Percentiles rank a stretch among this genome's conserved stretches.
phyloP scores from a whole-genome alignment of 2,888 invertebrate genomes.

The Pardosa pseudoannulata region DNA sequence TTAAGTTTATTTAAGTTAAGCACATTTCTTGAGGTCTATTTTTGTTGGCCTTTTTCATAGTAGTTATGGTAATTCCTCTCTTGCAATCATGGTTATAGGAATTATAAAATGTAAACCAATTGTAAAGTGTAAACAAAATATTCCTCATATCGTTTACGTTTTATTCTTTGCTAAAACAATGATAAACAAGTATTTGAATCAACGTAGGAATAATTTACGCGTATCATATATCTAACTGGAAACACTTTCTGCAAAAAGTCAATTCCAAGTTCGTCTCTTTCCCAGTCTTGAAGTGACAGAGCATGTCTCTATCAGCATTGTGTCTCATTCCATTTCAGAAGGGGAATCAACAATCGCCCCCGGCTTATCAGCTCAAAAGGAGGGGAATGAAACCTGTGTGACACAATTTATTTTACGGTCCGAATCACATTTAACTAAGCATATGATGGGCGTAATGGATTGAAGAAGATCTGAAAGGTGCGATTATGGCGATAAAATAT shows the following conservation, averaged over 20 bases:
- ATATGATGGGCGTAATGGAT: background rate
- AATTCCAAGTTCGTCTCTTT: background rate
- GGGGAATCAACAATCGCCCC: background rate
- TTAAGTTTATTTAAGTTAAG: no score
- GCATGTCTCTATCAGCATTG: background rate
- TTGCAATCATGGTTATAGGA: no score
- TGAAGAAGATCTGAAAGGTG: conserved; percentile 1
- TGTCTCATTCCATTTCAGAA: background rate
- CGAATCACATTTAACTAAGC: background rate
- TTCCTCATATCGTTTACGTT: no score
- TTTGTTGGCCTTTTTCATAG: no score
- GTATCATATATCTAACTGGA: no score
- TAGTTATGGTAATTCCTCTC: no score
- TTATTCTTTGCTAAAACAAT: no score
- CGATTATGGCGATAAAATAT: conserved; percentile 1
- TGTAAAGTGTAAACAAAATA: no score
- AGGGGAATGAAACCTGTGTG: background rate
- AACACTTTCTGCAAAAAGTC: background rate
- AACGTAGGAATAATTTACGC: no score
- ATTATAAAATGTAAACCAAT: no score
- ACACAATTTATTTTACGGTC: conserved; percentile 9
- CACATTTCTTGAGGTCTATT: no score
- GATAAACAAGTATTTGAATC: no score
- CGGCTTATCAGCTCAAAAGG: background rate
- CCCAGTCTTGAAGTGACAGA: background rate